phyloP scores from a whole-genome alignment of 2,113 vertebrate species.

The Pampusana beccarii region DNA sequence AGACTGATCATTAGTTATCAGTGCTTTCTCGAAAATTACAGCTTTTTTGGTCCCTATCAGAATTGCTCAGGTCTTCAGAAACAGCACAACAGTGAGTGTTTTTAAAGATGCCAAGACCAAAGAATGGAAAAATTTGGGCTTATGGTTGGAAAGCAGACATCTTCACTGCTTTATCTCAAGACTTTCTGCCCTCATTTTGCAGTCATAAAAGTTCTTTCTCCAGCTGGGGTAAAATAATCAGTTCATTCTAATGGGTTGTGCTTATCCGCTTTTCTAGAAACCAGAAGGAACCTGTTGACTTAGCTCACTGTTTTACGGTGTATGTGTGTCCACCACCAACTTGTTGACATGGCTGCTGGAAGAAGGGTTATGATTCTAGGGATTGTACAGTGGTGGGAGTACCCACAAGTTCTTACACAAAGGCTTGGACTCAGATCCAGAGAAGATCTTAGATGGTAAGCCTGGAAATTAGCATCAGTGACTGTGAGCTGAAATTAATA shows the following conservation, averaged over 20 bases:
- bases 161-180: background rate
- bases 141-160: background rate
- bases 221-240: background rate
- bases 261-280: background rate
- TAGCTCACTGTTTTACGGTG: background rate
- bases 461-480: background rate
- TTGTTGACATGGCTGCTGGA: background rate
- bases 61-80: background rate
- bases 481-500: background rate
- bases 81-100: background rate
- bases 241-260: background rate
- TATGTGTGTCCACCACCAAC: background rate
- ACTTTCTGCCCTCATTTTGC: background rate
- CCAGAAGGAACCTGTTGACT: background rate
- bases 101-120: background rate
- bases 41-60: background rate
- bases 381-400: background rate
- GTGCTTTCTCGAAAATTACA: background rate
- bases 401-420: background rate
- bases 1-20: background rate
- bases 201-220: background rate
- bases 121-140: background rate
- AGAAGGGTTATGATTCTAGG: background rate
- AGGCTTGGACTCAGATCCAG: background rate
- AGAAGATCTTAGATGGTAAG: background rate